Percentiles rank a stretch among this genome's conserved stretches.
These are phyloP conservation scores for Mus minutoides DNA, from an alignment of 2,797 vertebrate species.

Conservation along the genomic window DNA sequence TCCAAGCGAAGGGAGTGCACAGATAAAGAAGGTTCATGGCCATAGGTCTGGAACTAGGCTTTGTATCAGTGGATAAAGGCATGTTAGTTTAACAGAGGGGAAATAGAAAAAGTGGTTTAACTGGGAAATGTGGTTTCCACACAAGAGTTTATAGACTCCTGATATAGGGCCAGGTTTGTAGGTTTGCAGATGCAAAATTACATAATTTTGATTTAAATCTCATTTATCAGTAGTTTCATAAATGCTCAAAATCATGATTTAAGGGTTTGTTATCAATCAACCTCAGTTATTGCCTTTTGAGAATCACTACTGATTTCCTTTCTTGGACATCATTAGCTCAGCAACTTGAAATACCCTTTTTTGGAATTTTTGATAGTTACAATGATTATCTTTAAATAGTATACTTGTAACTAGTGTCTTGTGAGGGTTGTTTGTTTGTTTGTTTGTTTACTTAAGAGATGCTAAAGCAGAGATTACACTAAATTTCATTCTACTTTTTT, in stretches of 20 bases:
- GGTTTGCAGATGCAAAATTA: not conserved
- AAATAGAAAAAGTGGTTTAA: not conserved
- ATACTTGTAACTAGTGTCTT: not conserved
- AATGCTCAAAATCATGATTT: not conserved
- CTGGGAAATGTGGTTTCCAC: too few species aligned
- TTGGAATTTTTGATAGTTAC: not conserved
- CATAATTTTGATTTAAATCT: not conserved
- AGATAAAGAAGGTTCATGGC: not conserved
- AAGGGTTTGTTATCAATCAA: not conserved
- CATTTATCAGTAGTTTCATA: not conserved
- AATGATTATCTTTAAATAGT: not conserved
- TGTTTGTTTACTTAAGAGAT: not conserved
- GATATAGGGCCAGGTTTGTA: not conserved
- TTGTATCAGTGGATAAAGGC: not conserved
- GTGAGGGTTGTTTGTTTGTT: not conserved
- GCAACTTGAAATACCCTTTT: not conserved
- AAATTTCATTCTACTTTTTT: not conserved
- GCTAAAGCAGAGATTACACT: not conserved
- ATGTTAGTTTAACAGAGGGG: not conserved
- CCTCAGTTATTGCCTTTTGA: not conserved
- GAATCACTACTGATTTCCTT: not conserved
- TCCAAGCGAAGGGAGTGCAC: not conserved
- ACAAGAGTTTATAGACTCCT: not conserved
- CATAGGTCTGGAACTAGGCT: not conserved
- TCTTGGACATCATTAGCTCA: not conserved